phyloP scores from a whole-genome alignment of 2,113 vertebrate genomes.

The Aviceda subcristata region DNA sequence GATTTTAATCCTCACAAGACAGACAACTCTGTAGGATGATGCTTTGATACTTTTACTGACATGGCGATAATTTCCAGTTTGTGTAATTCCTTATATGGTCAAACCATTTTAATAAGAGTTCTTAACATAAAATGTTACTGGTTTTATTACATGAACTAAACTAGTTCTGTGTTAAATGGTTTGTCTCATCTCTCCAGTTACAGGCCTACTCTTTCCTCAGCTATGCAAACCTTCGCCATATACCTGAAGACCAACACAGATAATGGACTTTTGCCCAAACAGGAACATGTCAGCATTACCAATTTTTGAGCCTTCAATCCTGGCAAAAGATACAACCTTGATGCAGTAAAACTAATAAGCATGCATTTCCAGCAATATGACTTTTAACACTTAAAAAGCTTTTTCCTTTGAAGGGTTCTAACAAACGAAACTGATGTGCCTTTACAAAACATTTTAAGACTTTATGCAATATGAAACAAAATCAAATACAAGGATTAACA shows the following conservation, averaged over 20 bases:
- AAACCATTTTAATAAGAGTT: neutral
- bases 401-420: neutral
- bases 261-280: fast-evolving
- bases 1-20: neutral
- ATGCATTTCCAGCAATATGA: neutral
- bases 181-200: neutral
- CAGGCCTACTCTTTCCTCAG: neutral
- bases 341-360: neutral
- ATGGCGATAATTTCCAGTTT: neutral
- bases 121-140: neutral
- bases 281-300: neutral
- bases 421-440: neutral
- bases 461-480: neutral
- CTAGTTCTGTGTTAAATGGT: neutral
- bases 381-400: neutral
- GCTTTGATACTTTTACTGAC: neutral
- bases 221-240: neutral
- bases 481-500: neutral
- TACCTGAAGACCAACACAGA: neutral
- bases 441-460: neutral
- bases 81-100: neutral
- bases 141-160: neutral
- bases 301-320: neutral
- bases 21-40: neutral
- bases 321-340: neutral